Conservation (phyloP, 2,888 invertebrate species). For the Thera britannica region DNA sequence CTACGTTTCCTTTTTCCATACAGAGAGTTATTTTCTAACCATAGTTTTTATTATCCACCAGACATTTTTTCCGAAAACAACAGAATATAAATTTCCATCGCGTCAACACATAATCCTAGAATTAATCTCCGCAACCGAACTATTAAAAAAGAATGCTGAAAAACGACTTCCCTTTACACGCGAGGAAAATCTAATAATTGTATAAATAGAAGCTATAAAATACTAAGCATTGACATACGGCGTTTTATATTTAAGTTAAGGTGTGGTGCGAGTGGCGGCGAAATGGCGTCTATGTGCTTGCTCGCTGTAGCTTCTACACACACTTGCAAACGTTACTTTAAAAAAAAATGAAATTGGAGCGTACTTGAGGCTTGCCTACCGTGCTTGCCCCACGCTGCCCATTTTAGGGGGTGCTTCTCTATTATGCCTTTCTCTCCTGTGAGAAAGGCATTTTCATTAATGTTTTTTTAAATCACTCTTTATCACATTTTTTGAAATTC, state of each 20-base stretch:
- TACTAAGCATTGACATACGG: conserved; percentile 56
- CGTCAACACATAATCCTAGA: conserved; percentile 30
- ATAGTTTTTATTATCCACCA: neutral
- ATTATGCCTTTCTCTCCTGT: too few relatives aligned
- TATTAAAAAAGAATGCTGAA: conserved; percentile 46
- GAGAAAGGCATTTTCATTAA: too few relatives aligned
- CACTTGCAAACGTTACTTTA: neutral
- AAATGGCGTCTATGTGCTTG: neutral
- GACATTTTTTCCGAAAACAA: conserved; percentile 5
- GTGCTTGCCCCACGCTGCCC: too few relatives aligned
- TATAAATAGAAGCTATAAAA: conserved; percentile 72
- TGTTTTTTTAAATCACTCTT: too few relatives aligned
- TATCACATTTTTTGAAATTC: too few relatives aligned
- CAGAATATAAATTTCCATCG: conserved; percentile 13
- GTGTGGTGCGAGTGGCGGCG: conserved; percentile 6
- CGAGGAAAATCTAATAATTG: conserved; percentile 50
- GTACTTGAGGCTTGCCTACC: too few relatives aligned
- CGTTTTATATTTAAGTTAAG: conserved; percentile 31
- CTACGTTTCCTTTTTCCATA: neutral
- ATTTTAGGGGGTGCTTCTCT: too few relatives aligned
- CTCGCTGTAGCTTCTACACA: neutral
- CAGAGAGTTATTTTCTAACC: neutral
- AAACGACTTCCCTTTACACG: conserved; percentile 69
- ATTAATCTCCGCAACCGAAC: conserved; percentile 33
- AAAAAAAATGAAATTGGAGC: too few relatives aligned